A percentile compares a stretch with the other conserved stretches of the same genome.
Conservation (phyloP, 2,888 invertebrate species). For the Lithosia quadra region DNA sequence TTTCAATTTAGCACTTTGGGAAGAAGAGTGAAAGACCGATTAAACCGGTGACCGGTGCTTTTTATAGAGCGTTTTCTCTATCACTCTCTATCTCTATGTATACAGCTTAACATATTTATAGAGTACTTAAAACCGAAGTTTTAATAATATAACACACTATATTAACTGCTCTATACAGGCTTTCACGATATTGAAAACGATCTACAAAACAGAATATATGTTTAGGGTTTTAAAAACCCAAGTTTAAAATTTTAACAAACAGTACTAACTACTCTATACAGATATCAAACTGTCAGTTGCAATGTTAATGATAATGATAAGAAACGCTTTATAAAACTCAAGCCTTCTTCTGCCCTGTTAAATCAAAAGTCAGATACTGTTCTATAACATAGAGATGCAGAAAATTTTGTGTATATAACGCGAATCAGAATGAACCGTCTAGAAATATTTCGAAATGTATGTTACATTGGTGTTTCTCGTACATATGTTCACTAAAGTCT, state of each 20-base stretch:
- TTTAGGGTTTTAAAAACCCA: no score
- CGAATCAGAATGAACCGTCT: conserved; percentile 14
- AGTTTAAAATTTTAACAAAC: no score
- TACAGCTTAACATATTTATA: neutral
- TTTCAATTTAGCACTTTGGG: neutral
- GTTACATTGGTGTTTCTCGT: conserved; percentile 70
- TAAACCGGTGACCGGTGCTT: no score
- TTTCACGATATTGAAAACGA: no score
- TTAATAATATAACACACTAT: neutral
- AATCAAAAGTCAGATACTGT: neutral
- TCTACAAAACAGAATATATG: no score
- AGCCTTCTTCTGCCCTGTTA: neutral
- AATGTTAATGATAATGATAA: neutral
- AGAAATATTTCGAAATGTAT: conserved; percentile 31
- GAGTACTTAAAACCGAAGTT: neutral
- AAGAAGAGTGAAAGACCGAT: neutral
- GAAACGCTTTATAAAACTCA: neutral
- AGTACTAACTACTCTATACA: no score
- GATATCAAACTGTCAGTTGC: no score
- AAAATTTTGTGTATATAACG: neutral
- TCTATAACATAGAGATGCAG: neutral
- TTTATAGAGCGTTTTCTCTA: neutral
- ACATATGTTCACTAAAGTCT: conserved; percentile 76
- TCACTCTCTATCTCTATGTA: neutral
- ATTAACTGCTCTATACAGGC: neutral